These are phyloP conservation scores for Ecliptopera silaceata DNA, from an alignment of 2,888 invertebrate species.

Conservation along the genomic window DNA sequence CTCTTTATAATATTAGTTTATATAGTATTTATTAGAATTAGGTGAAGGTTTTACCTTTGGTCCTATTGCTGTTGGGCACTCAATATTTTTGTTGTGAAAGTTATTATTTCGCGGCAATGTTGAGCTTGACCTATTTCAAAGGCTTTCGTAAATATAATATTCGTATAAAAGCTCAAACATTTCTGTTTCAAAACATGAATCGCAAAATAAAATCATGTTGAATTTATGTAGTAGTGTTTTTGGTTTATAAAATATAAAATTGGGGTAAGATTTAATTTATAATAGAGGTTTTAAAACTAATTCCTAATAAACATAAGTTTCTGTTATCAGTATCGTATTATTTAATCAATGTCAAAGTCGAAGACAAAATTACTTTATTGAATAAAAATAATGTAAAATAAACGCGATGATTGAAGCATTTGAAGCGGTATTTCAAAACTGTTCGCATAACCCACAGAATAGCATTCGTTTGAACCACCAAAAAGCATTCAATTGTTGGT, in stretches of 20 bases:
- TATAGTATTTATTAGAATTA: slow-evolving; percentile 6
- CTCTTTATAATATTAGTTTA: no score
- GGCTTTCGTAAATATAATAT: neutral
- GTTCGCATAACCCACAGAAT: slow-evolving; percentile 8
- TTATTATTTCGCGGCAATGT: slow-evolving; percentile 3
- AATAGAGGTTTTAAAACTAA: no score
- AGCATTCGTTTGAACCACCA: neutral
- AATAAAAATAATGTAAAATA: no score
- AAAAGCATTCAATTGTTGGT: neutral
- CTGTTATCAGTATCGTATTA: no score
- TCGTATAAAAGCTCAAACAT: neutral
- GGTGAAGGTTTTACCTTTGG: neutral
- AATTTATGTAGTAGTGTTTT: no score
- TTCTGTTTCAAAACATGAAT: neutral
- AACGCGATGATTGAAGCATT: slow-evolving; percentile 13
- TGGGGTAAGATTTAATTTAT: no score
- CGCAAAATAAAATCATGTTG: neutral
- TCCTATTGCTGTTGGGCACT: neutral
- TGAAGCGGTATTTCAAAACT: slow-evolving; percentile 26
- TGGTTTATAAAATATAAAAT: no score
- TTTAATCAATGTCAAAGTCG: no score
- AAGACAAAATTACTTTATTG: slow-evolving; percentile 11
- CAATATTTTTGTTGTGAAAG: neutral
- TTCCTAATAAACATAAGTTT: no score
- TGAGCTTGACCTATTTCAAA: slow-evolving; percentile 5